Conservation (phyloP, 92 coral and sea anemone species). For the Umimayanthus kanabou region DNA sequence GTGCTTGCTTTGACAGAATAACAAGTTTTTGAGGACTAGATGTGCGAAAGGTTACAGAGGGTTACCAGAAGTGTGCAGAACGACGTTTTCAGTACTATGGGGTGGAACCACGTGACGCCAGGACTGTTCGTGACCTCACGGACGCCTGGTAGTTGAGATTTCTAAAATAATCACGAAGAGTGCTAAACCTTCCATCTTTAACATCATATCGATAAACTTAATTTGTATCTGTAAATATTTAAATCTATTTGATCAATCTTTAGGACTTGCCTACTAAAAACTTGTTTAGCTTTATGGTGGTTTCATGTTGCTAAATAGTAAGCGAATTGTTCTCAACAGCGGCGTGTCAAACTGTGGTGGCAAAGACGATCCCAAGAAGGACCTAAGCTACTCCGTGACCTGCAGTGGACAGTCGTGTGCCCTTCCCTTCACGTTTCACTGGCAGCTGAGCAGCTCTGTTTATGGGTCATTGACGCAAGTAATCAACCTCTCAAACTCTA, state of each 20-base stretch:
- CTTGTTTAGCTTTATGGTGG: not conserved
- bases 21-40: no score
- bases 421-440: not conserved
- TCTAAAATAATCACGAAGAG: no score
- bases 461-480: not conserved
- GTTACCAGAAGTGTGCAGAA: no score
- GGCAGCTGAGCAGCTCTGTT: not conserved
- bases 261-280: not conserved
- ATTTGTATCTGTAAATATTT: not conserved
- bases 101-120: no score
- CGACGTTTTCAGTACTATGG: no score
- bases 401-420: constrained; percentile 46
- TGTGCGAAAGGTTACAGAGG: no score
- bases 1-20: no score
- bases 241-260: not conserved
- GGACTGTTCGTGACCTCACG: no score
- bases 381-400: constrained; percentile 43
- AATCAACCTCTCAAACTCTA: not conserved
- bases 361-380: constrained; percentile 38
- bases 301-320: not conserved
- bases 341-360: constrained; percentile 66
- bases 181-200: not conserved
- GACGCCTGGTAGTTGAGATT: no score
- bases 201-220: no score
- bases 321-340: constrained; percentile 29